phyloP scores from a whole-genome alignment of 2,797 vertebrate genomes.

The Ctenosaura bakeri region DNA sequence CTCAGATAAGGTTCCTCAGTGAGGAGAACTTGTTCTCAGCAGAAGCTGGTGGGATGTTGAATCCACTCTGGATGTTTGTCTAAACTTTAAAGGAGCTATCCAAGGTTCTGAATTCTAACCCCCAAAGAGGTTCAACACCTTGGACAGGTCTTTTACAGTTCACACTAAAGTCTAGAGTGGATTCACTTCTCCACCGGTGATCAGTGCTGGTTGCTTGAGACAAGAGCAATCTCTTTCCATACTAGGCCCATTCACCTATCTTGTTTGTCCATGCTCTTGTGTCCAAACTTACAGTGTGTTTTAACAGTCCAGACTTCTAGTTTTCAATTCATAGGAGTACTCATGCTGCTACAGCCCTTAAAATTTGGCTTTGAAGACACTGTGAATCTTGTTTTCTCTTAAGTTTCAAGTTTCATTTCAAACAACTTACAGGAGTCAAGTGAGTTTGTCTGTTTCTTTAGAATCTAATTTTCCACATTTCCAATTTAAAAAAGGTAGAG shows the following conservation, averaged over 20 bases:
- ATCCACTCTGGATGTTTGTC: too few species aligned
- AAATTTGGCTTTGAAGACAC: background rate
- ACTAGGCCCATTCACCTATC: background rate
- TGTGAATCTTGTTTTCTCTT: background rate
- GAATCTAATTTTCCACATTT: background rate
- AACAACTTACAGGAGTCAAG: background rate
- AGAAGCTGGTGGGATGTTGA: too few species aligned
- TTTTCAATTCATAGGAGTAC: background rate
- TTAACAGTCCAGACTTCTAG: background rate
- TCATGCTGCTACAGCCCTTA: background rate
- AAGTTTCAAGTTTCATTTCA: background rate
- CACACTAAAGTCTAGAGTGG: too few species aligned
- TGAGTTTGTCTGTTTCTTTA: background rate
- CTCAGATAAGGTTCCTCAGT: too few species aligned
- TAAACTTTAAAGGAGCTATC: too few species aligned
- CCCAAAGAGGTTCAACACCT: too few species aligned
- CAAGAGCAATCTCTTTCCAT: too few species aligned
- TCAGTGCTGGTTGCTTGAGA: background rate
- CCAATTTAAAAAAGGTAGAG: background rate
- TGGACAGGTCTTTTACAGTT: too few species aligned
- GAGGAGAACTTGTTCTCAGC: too few species aligned
- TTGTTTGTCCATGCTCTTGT: background rate
- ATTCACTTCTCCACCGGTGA: too few species aligned
- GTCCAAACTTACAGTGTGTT: background rate
- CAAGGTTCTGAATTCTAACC: too few species aligned